phyloP scores from a whole-genome alignment of 2,113 vertebrate species.

The Anser cygnoides region DNA sequence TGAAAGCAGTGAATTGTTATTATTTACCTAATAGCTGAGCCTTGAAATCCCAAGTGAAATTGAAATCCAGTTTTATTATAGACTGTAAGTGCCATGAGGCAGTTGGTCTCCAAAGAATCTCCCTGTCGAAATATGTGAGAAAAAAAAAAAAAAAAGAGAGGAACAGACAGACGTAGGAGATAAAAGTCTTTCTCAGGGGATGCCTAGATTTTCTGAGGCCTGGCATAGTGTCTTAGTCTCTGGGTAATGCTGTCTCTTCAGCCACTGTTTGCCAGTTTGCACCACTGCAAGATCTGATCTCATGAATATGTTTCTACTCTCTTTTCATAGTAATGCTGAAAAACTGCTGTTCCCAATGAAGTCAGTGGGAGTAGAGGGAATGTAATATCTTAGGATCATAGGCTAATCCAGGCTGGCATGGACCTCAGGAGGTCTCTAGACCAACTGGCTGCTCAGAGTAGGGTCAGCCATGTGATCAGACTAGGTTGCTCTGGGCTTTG shows the following conservation, averaged over 20 bases:
- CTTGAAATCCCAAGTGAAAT: background rate
- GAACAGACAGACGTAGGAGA: background rate
- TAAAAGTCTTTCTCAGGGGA: background rate
- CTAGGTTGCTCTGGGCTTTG: background rate
- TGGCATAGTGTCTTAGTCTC: background rate
- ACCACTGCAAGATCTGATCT: background rate
- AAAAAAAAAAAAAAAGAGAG: background rate
- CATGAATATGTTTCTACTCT: background rate
- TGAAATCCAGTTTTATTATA: background rate
- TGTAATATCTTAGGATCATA: background rate
- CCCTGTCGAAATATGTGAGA: background rate
- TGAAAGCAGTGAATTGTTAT: background rate
- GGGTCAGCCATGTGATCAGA: background rate
- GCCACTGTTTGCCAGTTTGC: background rate
- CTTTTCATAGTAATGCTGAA: background rate
- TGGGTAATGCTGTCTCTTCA: background rate
- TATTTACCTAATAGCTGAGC: constrained; percentile 23
- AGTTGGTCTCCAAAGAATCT: background rate
- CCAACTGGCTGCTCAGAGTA: background rate
- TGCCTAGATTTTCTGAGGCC: background rate
- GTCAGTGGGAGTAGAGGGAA: background rate
- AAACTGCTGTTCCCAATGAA: background rate
- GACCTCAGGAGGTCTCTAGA: background rate
- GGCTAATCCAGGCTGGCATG: background rate
- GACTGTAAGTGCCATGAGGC: background rate